Conservation (phyloP, 2,888 invertebrate genomes). For the Drosophila incognita region DNA sequence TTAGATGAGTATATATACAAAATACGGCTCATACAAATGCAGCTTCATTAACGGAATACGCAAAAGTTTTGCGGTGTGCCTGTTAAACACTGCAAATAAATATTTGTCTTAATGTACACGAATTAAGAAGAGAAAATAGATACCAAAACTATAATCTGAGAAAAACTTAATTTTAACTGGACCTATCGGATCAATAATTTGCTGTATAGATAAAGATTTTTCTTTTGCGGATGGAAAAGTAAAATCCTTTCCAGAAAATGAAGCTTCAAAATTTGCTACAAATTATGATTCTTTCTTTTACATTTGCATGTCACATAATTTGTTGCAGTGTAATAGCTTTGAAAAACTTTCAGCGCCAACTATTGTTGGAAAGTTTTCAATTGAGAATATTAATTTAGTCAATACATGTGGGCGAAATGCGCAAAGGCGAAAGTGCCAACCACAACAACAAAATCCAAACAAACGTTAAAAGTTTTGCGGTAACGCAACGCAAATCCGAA, state of each 20-base stretch:
- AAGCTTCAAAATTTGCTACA: not conserved
- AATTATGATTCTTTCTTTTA: not conserved
- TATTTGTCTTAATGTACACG: not conserved
- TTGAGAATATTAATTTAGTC: constrained; percentile 82
- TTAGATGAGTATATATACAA: constrained; percentile 48
- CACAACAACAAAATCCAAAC: constrained; percentile 58
- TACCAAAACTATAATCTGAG: not conserved
- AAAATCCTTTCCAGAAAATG: not conserved
- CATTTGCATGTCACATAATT: not conserved
- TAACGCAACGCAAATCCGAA: constrained; percentile 64
- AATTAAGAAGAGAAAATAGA: not conserved
- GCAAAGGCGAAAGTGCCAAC: constrained; percentile 55
- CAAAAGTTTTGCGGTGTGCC: constrained; percentile 60
- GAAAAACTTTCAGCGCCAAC: constrained; percentile 70
- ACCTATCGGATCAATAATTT: not conserved
- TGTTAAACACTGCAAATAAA: constrained; percentile 36
- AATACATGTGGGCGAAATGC: constrained; percentile 77
- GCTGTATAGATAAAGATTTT: not conserved
- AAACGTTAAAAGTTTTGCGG: constrained; percentile 79
- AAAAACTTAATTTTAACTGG: not conserved
- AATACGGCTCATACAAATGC: constrained; percentile 34
- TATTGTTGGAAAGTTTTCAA: constrained; percentile 81
- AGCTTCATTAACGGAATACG: constrained; percentile 52
- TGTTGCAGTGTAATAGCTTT: constrained; percentile 74
- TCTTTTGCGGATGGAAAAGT: not conserved